phyloP scores from a whole-genome alignment of 2,797 vertebrate genomes.

The Lophius americanus region DNA sequence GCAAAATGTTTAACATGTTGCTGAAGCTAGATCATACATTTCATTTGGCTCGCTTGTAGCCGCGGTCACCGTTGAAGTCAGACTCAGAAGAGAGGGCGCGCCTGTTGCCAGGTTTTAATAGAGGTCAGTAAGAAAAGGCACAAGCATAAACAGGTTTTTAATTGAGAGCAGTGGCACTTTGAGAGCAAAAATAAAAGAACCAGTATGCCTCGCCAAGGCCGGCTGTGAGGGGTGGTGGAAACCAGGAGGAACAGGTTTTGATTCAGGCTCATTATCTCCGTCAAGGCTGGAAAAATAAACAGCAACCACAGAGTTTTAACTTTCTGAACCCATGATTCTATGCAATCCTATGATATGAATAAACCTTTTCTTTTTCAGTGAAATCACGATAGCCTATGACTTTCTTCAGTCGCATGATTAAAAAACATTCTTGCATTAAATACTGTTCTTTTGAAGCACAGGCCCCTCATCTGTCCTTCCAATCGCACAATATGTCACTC shows the following conservation, averaged over 20 bases:
- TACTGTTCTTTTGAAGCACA: too few species aligned
- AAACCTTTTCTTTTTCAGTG: too few species aligned
- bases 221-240: slow-evolving; percentile 1
- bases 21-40: slow-evolving; percentile 40
- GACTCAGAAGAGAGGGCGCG: slow-evolving; percentile 41
- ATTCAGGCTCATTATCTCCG: slow-evolving; percentile 18
- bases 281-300: slow-evolving; percentile 13
- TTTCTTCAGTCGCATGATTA: too few species aligned
- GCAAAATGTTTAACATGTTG: slow-evolving; percentile 47
- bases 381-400: too few species aligned
- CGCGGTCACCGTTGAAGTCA: slow-evolving; percentile 24
- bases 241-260: slow-evolving; percentile 7
- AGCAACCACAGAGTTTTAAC: neutral
- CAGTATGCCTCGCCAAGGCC: slow-evolving; percentile 15
- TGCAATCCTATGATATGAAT: neutral
- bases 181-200: slow-evolving; percentile 41
- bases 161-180: slow-evolving; percentile 33
- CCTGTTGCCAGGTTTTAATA: slow-evolving; percentile 65
- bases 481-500: neutral
- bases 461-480: too few species aligned
- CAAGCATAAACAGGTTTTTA: slow-evolving; percentile 47
- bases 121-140: slow-evolving; percentile 64
- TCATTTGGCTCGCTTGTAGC: slow-evolving; percentile 31
- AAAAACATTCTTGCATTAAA: too few species aligned
- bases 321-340: neutral